Conservation (phyloP, 2,888 invertebrate species). For the Machimus atricapillus region DNA sequence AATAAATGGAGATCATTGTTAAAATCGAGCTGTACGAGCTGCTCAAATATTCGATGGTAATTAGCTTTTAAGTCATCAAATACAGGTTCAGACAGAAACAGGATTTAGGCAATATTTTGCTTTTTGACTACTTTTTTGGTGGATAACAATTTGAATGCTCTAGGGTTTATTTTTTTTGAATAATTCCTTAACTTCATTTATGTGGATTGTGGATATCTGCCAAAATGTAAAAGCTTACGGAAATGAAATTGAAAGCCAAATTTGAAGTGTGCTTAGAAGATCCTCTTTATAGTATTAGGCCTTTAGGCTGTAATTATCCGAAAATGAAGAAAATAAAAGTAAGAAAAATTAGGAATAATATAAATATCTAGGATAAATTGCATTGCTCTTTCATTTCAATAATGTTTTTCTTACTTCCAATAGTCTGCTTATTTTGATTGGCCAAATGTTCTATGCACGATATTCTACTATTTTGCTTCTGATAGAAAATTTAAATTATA, state of each 20-base stretch:
- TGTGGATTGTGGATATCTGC: not conserved
- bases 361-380: too few relatives aligned
- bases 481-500: not conserved
- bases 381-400: not conserved
- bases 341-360: too few relatives aligned
- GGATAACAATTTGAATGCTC: not conserved
- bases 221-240: not conserved
- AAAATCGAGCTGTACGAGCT: not conserved
- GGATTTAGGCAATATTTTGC: not conserved
- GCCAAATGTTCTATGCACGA: too few relatives aligned
- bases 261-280: too few relatives aligned
- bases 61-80: not conserved
- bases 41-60: not conserved
- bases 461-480: not conserved
- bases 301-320: too few relatives aligned
- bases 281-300: too few relatives aligned
- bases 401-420: too few relatives aligned
- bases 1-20: conserved; percentile 3
- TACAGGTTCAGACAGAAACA: not conserved
- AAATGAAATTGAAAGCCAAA: not conserved
- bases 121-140: not conserved
- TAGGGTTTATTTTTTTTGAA: not conserved
- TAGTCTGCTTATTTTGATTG: too few relatives aligned
- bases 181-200: not conserved
- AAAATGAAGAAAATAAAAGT: too few relatives aligned